A percentile compares a stretch with the other conserved stretches of the same genome.
Conservation (phyloP, 2,113 vertebrate genomes). For the Xiphophorus hellerii region DNA sequence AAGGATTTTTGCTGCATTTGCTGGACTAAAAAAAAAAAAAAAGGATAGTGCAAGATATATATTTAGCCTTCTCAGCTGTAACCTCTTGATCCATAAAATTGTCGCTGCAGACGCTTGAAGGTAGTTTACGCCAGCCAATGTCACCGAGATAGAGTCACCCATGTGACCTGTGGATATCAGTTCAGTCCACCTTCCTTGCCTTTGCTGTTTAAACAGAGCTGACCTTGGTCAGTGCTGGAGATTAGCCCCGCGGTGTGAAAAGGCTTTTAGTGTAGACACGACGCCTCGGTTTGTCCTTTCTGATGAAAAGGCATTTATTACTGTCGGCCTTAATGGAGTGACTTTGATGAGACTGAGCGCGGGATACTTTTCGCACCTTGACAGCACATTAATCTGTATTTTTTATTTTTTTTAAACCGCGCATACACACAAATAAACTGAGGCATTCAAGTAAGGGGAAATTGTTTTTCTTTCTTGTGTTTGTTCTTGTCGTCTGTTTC, state of each 20-base stretch:
- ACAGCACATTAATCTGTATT: conserved; percentile 42
- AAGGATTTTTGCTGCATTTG: conserved; percentile 29
- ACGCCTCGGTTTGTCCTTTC: conserved; percentile 45
- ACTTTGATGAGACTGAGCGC: conserved; percentile 43
- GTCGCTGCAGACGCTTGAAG: conserved; percentile 37
- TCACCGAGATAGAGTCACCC: conserved; percentile 48
- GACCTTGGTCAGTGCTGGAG: conserved; percentile 60
- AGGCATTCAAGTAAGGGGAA: conserved; percentile 15
- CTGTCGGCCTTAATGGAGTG: conserved; percentile 46
- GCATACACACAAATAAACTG: conserved; percentile 13
- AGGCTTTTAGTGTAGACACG: conserved; percentile 64
- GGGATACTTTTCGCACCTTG: conserved; percentile 13
- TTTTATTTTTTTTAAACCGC: conserved; percentile 21
- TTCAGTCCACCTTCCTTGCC: conserved; percentile 56
- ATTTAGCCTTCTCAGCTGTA: conserved; percentile 52
- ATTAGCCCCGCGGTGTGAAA: conserved; percentile 65
- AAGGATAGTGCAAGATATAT: not conserved
- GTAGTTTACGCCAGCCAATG: conserved; percentile 45
- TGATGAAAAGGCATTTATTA: conserved; percentile 59
- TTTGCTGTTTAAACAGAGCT: conserved; percentile 63
- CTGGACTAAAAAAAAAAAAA: conserved; percentile 4
- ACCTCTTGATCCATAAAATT: conserved; percentile 46
- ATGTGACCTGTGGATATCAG: conserved; percentile 55
- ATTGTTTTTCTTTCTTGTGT: not conserved
- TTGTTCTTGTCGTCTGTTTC: conserved; percentile 23